Evolutionary conservation across 2,888 invertebrate genomes (phyloP).

Genomic region (Euplexia lucipara): DNA sequence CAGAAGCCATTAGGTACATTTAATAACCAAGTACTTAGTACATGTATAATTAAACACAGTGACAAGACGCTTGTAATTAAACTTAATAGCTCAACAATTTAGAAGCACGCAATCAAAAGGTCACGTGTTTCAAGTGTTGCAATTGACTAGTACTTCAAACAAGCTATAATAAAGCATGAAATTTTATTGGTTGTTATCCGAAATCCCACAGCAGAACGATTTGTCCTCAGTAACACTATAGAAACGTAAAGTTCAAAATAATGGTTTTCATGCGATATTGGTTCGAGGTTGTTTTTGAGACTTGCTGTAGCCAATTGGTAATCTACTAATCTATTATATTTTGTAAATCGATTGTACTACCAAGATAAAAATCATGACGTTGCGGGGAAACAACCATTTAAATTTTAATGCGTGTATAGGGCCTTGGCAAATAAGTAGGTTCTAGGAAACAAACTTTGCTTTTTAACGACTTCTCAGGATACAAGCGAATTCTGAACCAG

Average conservation of each 20-base stretch:
- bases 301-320: too few species aligned
- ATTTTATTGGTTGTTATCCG: too few species aligned
- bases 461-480: constrained; percentile 9
- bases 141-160: constrained; percentile 37
- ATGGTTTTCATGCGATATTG: too few species aligned
- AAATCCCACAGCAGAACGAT: too few species aligned
- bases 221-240: too few species aligned
- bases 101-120: constrained; percentile 42
- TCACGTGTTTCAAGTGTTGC: constrained; percentile 47
- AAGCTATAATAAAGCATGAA: not conserved
- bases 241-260: too few species aligned
- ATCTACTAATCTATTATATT: too few species aligned
- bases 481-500: constrained; percentile 10
- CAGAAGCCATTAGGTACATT: constrained; percentile 34
- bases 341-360: too few species aligned
- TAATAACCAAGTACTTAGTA: constrained; percentile 26
- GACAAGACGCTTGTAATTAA: constrained; percentile 43
- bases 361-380: too few species aligned
- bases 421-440: constrained; percentile 9
- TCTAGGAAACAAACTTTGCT: constrained; percentile 28
- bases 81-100: constrained; percentile 45
- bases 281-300: too few species aligned
- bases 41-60: constrained; percentile 43
- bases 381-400: too few species aligned
- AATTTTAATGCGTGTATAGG: too few species aligned